Evolutionary conservation across 2,797 vertebrate genomes (phyloP).

Genomic region (Pyrocephalus nanus): DNA sequence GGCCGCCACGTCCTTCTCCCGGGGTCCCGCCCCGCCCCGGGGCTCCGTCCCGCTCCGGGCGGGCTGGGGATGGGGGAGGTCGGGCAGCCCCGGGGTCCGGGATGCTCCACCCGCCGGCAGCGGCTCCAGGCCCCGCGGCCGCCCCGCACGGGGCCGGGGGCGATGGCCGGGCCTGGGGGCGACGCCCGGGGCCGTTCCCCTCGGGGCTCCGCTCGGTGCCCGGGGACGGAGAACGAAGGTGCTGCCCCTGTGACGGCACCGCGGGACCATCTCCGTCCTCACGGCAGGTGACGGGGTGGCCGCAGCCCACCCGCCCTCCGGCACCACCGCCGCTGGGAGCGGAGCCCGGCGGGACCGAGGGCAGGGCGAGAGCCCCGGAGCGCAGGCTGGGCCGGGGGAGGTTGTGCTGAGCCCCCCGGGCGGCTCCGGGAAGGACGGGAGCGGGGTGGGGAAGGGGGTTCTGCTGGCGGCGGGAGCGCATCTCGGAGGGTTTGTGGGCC

Average conservation of each 20-base stretch:
- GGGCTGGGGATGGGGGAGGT: not conserved
- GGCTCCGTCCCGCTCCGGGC: not conserved
- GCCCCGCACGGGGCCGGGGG: not conserved
- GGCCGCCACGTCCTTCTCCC: not conserved
- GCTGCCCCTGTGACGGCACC: not conserved
- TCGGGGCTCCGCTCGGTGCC: not conserved
- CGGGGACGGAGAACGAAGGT: not conserved
- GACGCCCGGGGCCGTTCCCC: not conserved
- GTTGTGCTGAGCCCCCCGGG: not conserved
- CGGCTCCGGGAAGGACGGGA: fast-evolving
- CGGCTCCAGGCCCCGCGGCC: not conserved
- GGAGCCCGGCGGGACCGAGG: not conserved
- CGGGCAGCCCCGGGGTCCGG: not conserved
- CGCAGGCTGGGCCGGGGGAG: fast-evolving
- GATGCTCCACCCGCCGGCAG: not conserved
- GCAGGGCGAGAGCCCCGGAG: not conserved
- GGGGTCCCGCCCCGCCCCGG: not conserved
- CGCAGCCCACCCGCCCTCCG: not conserved
- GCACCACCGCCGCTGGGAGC: fast-evolving
- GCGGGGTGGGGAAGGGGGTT: fast-evolving
- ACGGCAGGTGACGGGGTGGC: not conserved
- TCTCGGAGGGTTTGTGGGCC: not conserved
- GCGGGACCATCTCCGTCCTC: not conserved
- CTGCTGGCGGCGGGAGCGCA: fast-evolving
- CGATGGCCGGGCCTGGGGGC: not conserved